A percentile compares a stretch with the other conserved stretches of the same genome.
Conservation (phyloP, 2,797 vertebrate species). For the Carapus acus region DNA sequence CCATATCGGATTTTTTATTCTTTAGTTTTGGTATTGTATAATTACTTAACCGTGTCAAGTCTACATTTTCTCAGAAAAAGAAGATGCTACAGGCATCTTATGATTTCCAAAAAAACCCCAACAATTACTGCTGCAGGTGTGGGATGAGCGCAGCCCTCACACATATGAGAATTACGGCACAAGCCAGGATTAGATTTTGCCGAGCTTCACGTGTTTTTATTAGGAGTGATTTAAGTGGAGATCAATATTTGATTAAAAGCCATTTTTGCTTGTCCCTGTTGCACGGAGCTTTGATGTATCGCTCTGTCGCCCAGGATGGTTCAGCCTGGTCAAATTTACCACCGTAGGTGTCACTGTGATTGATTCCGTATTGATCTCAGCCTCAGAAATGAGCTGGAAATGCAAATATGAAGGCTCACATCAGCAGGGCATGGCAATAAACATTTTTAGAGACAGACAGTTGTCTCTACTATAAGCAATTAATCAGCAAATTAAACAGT, state of each 20-base stretch:
- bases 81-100: background rate
- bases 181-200: conserved; percentile 15
- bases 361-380: conserved; percentile 70
- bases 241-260: conserved; percentile 71
- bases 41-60: conserved; percentile 7
- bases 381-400: conserved; percentile 64
- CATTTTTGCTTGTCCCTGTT: conserved; percentile 59
- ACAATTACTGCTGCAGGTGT: conserved; percentile 2
- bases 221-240: conserved; percentile 54
- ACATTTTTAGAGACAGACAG: conserved; percentile 42
- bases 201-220: conserved; percentile 44
- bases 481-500: conserved; percentile 9
- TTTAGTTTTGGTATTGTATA: conserved; percentile 3
- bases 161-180: conserved; percentile 25
- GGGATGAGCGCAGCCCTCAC: conserved; percentile 2
- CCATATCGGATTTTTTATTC: conserved; percentile 10
- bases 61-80: background rate
- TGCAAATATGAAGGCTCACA: conserved; percentile 68
- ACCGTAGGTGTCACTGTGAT: conserved; percentile 71
- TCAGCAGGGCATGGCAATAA: conserved; percentile 51
- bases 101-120: conserved; percentile 27
- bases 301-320: conserved; percentile 59
- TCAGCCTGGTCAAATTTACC: conserved; percentile 70
- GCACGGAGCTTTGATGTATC: conserved; percentile 61
- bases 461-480: conserved; percentile 29